These are phyloP conservation scores for Epizoanthus fatuus DNA, from an alignment of 92 coral and sea anemone species.

Conservation along the genomic window DNA sequence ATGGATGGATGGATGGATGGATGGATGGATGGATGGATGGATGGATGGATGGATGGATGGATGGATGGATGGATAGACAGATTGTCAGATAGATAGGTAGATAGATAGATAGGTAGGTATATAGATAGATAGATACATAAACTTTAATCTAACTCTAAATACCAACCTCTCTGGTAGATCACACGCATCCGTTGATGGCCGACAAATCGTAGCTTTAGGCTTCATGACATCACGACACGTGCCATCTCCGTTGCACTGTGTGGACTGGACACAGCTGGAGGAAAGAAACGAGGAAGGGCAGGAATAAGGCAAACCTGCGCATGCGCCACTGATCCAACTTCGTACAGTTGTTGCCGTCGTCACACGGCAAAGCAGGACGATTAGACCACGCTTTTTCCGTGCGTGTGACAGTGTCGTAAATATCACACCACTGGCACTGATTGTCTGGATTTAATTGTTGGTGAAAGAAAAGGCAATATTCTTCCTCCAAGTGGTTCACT, in stretches of 20 bases:
- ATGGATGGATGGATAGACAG: too few relatives aligned
- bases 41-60: too few relatives aligned
- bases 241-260: conserved; percentile 87
- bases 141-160: background rate
- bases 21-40: too few relatives aligned
- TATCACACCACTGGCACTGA: conserved; percentile 95
- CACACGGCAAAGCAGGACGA: conserved; percentile 85
- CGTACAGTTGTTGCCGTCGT: conserved; percentile 83
- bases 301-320: conserved; percentile 77
- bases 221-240: conserved; percentile 71
- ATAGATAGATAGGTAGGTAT: background rate
- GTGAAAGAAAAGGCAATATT: conserved; percentile 27
- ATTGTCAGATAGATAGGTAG: too few relatives aligned
- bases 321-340: conserved; percentile 77
- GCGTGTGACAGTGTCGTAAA: conserved; percentile 71
- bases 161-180: conserved; percentile 89
- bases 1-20: too few relatives aligned
- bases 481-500: too few relatives aligned
- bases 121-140: background rate
- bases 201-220: conserved; percentile 79
- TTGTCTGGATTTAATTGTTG: conserved; percentile 79
- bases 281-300: conserved; percentile 77
- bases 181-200: conserved; percentile 80
- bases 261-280: conserved; percentile 82
- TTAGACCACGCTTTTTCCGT: conserved; percentile 78